These are phyloP conservation scores for Leptinotarsa juncta DNA, from an alignment of 2,888 invertebrate genomes.

Conservation along the genomic window DNA sequence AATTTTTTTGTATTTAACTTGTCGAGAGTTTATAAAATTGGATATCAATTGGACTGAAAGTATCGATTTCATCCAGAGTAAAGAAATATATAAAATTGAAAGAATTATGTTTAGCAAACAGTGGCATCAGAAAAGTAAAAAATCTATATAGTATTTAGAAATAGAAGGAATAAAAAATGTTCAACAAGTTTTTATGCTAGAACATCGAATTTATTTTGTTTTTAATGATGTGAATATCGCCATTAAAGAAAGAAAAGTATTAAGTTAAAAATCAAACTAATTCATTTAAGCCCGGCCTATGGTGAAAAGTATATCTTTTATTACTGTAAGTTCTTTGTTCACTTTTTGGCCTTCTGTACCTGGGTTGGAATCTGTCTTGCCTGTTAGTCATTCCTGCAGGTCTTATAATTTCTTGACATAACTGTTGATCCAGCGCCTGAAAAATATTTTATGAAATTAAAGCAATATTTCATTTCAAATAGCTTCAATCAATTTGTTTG, in stretches of 20 bases:
- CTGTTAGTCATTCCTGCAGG: slow-evolving; percentile 46
- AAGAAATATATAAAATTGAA: too few species aligned
- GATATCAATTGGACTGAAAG: too few species aligned
- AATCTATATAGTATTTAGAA: too few species aligned
- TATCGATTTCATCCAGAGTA: too few species aligned
- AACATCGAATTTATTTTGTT: background rate
- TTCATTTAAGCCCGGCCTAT: slow-evolving; percentile 47
- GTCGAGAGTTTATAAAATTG: too few species aligned
- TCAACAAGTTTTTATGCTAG: background rate
- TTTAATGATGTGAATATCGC: background rate
- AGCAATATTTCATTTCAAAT: too few species aligned
- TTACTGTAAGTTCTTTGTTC: slow-evolving; percentile 28
- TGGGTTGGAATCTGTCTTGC: slow-evolving; percentile 25
- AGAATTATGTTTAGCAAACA: too few species aligned
- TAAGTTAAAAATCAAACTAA: slow-evolving; percentile 33
- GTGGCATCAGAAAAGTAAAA: too few species aligned
- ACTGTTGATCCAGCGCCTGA: slow-evolving; percentile 64
- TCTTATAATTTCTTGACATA: slow-evolving; percentile 57
- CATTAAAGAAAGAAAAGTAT: slow-evolving; percentile 2
- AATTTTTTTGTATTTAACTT: too few species aligned
- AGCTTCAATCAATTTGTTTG: too few species aligned
- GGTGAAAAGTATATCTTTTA: slow-evolving; percentile 30
- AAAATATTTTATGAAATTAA: slow-evolving; percentile 40
- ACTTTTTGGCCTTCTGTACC: slow-evolving; percentile 20
- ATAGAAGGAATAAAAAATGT: too few species aligned